A percentile compares a stretch with the other conserved stretches of the same genome.
phyloP scores from a whole-genome alignment of 92 coral and sea anemone genomes.

The Muricea muricata region DNA sequence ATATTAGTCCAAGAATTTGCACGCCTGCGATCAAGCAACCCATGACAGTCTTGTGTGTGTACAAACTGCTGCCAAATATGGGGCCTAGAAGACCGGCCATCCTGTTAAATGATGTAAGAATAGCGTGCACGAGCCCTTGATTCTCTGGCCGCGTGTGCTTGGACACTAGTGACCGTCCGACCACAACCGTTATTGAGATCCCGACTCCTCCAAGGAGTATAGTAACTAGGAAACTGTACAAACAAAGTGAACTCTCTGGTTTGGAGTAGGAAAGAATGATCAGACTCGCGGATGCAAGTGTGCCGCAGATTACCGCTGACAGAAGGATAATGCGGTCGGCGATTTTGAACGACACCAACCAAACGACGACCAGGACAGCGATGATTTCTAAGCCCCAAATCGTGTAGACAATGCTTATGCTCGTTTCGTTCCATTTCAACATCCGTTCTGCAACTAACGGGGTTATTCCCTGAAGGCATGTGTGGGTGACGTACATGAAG shows the following conservation, averaged over 20 bases:
- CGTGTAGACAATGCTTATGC: slow-evolving; percentile 16
- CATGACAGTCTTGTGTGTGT: slow-evolving; percentile 32
- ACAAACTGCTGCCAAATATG: slow-evolving; percentile 45
- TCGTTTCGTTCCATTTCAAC: slow-evolving; percentile 36
- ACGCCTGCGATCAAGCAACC: slow-evolving; percentile 26
- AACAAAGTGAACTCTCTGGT: slow-evolving; percentile 30
- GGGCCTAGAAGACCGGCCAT: slow-evolving; percentile 40
- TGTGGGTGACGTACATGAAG: slow-evolving; percentile 47
- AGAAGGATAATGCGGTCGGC: slow-evolving; percentile 31
- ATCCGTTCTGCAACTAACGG: slow-evolving; percentile 32
- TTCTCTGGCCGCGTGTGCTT: slow-evolving; percentile 36
- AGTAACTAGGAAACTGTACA: slow-evolving; percentile 15
- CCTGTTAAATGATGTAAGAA: slow-evolving; percentile 34
- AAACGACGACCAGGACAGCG: slow-evolving; percentile 16
- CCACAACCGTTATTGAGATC: slow-evolving; percentile 22
- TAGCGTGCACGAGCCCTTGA: slow-evolving; percentile 42
- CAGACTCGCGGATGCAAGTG: neutral
- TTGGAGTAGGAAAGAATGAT: slow-evolving; percentile 21
- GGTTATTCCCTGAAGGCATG: slow-evolving; percentile 39
- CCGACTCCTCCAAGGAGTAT: slow-evolving; percentile 39
- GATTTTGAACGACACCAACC: slow-evolving; percentile 30
- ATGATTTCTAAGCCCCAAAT: slow-evolving; percentile 44
- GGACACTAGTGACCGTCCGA: slow-evolving; percentile 48
- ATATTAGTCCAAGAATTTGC: slow-evolving; percentile 22
- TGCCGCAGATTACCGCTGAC: slow-evolving; percentile 26